Evolutionary conservation across 2,113 vertebrate species (phyloP).

Genomic region (Danio rerio): GRCz12tu NC_133178.1:24375001-24375500

Average conservation of each 20-base stretch:
- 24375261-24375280: neutral
- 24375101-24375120: neutral
- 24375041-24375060: neutral
- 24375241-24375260: neutral
- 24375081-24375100: neutral
- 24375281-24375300: neutral
- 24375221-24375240: neutral
- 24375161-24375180: neutral
- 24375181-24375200: neutral
- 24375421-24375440: slow-evolving; percentile 52
- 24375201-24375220: neutral
- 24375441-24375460: slow-evolving; percentile 33
- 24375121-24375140: neutral
- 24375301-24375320: slow-evolving; percentile 6
- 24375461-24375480: slow-evolving; percentile 20
- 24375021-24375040: neutral
- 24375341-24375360: slow-evolving; percentile 45
- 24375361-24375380: slow-evolving; percentile 38
- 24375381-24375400: slow-evolving; percentile 39
- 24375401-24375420: slow-evolving; percentile 5
- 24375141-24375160: neutral
- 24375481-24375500: neutral
- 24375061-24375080: neutral
- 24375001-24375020: neutral
- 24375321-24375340: neutral